Percentiles rank a stretch among this genome's conserved stretches.
phyloP scores from a whole-genome alignment of 2,113 vertebrate genomes.

The Psettodes erumei region DNA sequence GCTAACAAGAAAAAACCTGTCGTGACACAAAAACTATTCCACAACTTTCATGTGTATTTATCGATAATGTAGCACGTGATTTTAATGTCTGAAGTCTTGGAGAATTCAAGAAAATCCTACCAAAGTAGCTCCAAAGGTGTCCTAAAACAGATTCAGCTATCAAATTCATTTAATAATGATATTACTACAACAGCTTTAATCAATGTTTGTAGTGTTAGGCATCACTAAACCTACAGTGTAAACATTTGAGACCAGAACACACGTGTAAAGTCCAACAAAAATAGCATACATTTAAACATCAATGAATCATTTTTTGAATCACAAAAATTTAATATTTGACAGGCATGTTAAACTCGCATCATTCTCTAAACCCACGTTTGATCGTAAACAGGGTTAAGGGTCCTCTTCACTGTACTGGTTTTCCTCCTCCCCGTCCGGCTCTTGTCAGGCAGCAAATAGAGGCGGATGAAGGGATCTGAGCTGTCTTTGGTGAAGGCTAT shows the following conservation, averaged over 20 bases:
- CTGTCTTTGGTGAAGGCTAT: constrained; percentile 95
- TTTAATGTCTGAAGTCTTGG: background rate
- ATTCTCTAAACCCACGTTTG: constrained; percentile 86
- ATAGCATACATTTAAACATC: background rate
- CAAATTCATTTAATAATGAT: background rate
- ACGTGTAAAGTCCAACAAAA: background rate
- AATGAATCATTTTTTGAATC: background rate
- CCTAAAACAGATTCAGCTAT: background rate
- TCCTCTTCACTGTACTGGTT: constrained; percentile 92
- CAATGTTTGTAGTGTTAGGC: background rate
- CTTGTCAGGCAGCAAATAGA: constrained; percentile 96
- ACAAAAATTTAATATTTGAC: constrained; percentile 3
- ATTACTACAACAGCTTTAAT: background rate
- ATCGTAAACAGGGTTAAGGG: constrained; percentile 93
- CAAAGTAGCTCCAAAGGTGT: background rate
- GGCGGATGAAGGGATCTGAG: constrained; percentile 93
- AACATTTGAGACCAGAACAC: background rate
- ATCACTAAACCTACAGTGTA: background rate
- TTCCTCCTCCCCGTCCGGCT: constrained; percentile 94
- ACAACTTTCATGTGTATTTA: background rate
- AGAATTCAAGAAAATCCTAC: background rate
- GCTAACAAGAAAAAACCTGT: too few relatives aligned
- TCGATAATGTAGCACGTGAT: background rate
- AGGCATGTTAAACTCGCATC: background rate
- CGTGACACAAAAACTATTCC: background rate